A percentile compares a stretch with the other conserved stretches of the same genome.
Conservation (phyloP, 2,113 vertebrate genomes). For the Rhinichthys klamathensis region DNA sequence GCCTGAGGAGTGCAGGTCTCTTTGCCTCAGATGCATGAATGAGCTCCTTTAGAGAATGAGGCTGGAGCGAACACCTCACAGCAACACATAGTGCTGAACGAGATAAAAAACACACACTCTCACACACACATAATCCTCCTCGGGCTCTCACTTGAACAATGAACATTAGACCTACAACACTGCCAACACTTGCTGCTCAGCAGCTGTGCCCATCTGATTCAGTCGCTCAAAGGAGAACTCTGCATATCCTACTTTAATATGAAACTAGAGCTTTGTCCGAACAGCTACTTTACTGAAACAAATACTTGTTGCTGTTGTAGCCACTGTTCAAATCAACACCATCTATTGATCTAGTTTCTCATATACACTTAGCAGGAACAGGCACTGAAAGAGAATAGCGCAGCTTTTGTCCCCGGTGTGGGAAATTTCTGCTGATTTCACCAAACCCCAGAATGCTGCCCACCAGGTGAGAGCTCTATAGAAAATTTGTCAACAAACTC, state of each 20-base stretch:
- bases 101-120: conserved; percentile 64
- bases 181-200: conserved; percentile 62
- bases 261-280: conserved; percentile 62
- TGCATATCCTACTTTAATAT: conserved; percentile 54
- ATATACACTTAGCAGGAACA: conserved; percentile 17
- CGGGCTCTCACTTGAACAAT: conserved; percentile 46
- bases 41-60: conserved; percentile 67
- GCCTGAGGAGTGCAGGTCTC: conserved; percentile 61
- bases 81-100: conserved; percentile 63
- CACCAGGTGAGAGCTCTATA: conserved; percentile 20
- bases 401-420: conserved; percentile 28
- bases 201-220: conserved; percentile 48
- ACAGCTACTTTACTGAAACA: conserved; percentile 47
- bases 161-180: conserved; percentile 59
- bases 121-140: conserved; percentile 57
- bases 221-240: conserved; percentile 46
- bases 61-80: conserved; percentile 68
- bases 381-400: conserved; percentile 27
- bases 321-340: conserved; percentile 28
- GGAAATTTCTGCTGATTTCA: conserved; percentile 31
- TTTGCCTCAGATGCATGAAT: conserved; percentile 70
- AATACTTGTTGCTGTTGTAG: conserved; percentile 45
- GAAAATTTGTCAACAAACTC: conserved; percentile 13
- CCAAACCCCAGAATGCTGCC: neutral
- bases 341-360: conserved; percentile 27